phyloP scores from a whole-genome alignment of 2,888 invertebrate genomes.

The Villa cingulata region DNA sequence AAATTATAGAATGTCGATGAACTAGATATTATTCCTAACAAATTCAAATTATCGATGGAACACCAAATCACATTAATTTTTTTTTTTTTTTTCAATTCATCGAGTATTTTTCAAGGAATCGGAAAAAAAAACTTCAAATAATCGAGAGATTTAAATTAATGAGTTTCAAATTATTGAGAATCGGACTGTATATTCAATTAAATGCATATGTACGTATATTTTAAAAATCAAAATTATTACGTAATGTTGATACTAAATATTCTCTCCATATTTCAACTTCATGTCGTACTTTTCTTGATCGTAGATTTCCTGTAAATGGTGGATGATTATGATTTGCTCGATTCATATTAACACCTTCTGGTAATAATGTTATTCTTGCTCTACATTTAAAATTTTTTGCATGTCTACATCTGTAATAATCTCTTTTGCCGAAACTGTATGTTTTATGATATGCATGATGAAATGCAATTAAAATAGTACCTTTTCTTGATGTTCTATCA shows the following conservation, averaged over 20 bases:
- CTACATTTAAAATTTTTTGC: slow-evolving; percentile 12
- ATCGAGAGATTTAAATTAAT: too few relatives aligned
- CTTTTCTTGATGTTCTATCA: not conserved
- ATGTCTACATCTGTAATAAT: slow-evolving; percentile 15
- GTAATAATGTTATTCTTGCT: slow-evolving; percentile 5
- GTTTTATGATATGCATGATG: slow-evolving; percentile 13
- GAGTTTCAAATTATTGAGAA: too few relatives aligned
- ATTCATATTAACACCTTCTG: slow-evolving; percentile 7
- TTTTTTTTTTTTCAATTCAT: too few relatives aligned
- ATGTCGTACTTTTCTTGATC: not conserved
- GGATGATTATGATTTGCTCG: slow-evolving; percentile 11
- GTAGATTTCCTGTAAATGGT: not conserved
- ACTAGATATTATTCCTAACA: too few relatives aligned
- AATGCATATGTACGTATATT: too few relatives aligned
- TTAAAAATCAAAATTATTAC: not conserved
- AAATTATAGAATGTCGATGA: too few relatives aligned
- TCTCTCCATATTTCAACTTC: not conserved
- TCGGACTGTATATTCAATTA: too few relatives aligned
- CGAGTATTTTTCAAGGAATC: too few relatives aligned
- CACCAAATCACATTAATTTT: too few relatives aligned
- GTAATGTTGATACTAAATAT: not conserved
- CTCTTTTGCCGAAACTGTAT: slow-evolving; percentile 6
- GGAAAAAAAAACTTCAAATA: too few relatives aligned
- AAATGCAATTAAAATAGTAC: slow-evolving; percentile 6
- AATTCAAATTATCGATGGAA: too few relatives aligned